Evolutionary conservation across 35 echinoderm and acorn worm species (phyloP).

Genomic region (Amphiura filiformis): DNA sequence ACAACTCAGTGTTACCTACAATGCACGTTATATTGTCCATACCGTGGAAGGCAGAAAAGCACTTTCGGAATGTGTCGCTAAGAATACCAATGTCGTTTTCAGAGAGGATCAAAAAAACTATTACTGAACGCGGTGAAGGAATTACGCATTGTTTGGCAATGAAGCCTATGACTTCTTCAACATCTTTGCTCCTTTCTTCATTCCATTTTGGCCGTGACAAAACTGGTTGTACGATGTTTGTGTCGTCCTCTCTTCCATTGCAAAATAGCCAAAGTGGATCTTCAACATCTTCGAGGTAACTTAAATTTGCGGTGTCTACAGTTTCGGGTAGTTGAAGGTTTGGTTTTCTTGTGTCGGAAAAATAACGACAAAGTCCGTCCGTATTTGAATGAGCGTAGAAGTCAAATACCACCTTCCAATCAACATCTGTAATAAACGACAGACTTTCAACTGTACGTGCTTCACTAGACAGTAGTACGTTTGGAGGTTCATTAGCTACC

Average conservation of each 20-base stretch:
- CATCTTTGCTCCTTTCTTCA: constrained; percentile 29
- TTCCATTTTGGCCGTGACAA: constrained; percentile 32
- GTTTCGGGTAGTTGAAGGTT: background rate
- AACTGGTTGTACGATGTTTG: background rate
- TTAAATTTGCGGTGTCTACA: background rate
- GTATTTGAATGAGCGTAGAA: constrained; percentile 30
- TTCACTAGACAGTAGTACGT: background rate
- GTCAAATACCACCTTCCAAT: constrained; percentile 44
- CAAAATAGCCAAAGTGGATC: constrained; percentile 36
- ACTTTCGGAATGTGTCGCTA: constrained; percentile 57
- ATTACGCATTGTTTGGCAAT: constrained; percentile 45
- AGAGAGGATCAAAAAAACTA: constrained; percentile 46
- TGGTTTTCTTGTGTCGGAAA: background rate
- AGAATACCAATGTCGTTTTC: constrained; percentile 43
- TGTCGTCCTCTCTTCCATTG: constrained; percentile 45
- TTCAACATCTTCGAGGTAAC: background rate
- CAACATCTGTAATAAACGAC: constrained; percentile 37
- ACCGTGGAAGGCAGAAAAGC: constrained; percentile 42
- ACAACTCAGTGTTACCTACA: constrained; percentile 9
- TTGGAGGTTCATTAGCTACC: constrained; percentile 1
- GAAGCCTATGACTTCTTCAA: constrained; percentile 38
- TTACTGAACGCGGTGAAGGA: constrained; percentile 19
- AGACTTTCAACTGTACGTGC: background rate
- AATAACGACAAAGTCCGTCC: constrained; percentile 23
- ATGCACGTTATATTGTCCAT: constrained; percentile 41